A percentile compares a stretch with the other conserved stretches of the same genome.
Conservation (phyloP, 2,888 invertebrate genomes). For the Empis livida region DNA sequence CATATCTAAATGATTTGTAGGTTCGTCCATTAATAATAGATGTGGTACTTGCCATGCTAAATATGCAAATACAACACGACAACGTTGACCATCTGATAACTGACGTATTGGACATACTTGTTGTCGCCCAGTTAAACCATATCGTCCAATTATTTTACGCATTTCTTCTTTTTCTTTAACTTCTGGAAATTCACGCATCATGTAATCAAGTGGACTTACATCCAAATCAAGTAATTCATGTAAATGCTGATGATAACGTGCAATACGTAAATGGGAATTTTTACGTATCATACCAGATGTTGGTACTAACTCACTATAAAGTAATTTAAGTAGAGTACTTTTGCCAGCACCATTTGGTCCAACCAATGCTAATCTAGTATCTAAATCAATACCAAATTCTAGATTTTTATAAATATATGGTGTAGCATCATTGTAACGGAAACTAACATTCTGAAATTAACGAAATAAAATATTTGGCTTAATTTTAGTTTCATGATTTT, state of each 20-base stretch:
- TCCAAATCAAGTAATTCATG: constrained; percentile 93
- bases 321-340: constrained; percentile 88
- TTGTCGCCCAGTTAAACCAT: constrained; percentile 92
- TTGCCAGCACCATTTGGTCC: constrained; percentile 99
- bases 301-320: constrained; percentile 91
- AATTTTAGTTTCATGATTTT: too few relatives aligned
- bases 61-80: constrained; percentile 98
- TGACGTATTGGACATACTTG: constrained; percentile 51
- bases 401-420: constrained; percentile 94
- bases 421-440: constrained; percentile 73
- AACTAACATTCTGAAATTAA: constrained; percentile 72
- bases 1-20: constrained; percentile 94
- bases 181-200: constrained; percentile 94
- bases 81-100: constrained; percentile 93
- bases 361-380: constrained; percentile 88
- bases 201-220: constrained; percentile 91
- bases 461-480: too few relatives aligned
- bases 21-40: constrained; percentile 66
- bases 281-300: constrained; percentile 94
- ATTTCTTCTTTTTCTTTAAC: constrained; percentile 97
- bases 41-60: constrained; percentile 96
- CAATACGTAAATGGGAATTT: constrained; percentile 95
- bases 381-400: constrained; percentile 98
- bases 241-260: constrained; percentile 96
- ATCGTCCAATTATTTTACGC: constrained; percentile 97